Conservation (phyloP, 2,888 invertebrate genomes). For the Leucania comma region DNA sequence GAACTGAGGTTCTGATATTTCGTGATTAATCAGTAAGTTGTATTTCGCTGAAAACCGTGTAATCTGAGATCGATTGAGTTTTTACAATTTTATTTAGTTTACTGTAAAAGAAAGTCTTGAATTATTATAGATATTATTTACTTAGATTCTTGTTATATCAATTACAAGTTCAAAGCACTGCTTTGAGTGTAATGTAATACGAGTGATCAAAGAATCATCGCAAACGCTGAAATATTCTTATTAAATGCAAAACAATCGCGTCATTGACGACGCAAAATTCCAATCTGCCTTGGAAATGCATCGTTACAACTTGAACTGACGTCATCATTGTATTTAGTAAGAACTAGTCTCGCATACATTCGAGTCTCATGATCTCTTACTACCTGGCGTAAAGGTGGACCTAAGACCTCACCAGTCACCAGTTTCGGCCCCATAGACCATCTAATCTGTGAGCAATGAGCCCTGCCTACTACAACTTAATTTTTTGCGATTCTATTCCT, state of each 20-base stretch:
- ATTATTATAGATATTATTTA: neutral
- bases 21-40: too few relatives aligned
- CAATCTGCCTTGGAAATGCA: conserved; percentile 42
- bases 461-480: too few relatives aligned
- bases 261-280: conserved; percentile 22
- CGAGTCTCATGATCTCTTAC: too few relatives aligned
- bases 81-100: neutral
- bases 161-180: neutral
- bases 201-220: neutral
- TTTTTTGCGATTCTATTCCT: too few relatives aligned
- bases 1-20: too few relatives aligned
- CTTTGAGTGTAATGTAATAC: neutral
- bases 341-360: too few relatives aligned
- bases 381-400: too few relatives aligned
- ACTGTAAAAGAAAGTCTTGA: neutral
- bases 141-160: neutral
- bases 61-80: neutral
- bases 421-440: too few relatives aligned
- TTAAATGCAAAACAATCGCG: conserved; percentile 37
- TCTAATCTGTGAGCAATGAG: too few relatives aligned
- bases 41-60: too few relatives aligned
- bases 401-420: too few relatives aligned
- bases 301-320: conserved; percentile 18
- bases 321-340: conserved; percentile 18
- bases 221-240: conserved; percentile 20